Conservation (phyloP, 2,113 vertebrate genomes). For the Bos taurus region ARS-UCD2.0 NC_037335.1:31607001-31607500, state of each 20-base stretch:
- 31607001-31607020: neutral
- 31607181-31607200: neutral
- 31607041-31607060: neutral
- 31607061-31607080: neutral
- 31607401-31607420: neutral
- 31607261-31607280: neutral
- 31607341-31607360: neutral
- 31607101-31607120: neutral
- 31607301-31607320: neutral
- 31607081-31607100: neutral
- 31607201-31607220: neutral
- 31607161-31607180: neutral
- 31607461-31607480: neutral
- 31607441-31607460: neutral
- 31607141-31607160: neutral
- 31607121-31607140: neutral
- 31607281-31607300: neutral
- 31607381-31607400: neutral
- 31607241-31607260: neutral
- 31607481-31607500: neutral
- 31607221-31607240: neutral
- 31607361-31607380: neutral
- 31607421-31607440: neutral
- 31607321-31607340: neutral
- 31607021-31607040: neutral